Percentiles rank a stretch among this genome's conserved stretches.
These are phyloP conservation scores for Colossoma macropomum DNA, from an alignment of 2,113 vertebrate species.

Conservation along the genomic window DNA sequence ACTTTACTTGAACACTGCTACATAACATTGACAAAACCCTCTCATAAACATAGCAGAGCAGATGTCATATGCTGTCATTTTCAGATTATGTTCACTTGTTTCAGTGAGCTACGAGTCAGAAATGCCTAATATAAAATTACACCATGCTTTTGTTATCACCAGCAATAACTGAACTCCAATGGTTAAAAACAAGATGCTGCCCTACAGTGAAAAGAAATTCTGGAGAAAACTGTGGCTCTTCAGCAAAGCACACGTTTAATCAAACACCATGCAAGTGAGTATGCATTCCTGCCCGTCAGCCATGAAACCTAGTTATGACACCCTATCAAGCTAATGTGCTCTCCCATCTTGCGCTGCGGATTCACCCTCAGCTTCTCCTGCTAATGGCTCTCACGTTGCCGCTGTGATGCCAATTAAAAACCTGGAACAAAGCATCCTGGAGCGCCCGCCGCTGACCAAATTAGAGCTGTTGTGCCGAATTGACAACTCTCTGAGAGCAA, in stretches of 20 bases:
- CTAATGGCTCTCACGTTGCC: conserved; percentile 50
- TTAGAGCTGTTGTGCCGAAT: conserved; percentile 32
- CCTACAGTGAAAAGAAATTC: neutral
- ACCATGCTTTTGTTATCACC: too few relatives aligned
- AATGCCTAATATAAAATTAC: too few relatives aligned
- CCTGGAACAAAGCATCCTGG: conserved; percentile 41
- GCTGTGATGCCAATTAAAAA: conserved; percentile 52
- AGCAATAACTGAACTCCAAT: neutral
- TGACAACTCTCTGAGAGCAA: conserved; percentile 40
- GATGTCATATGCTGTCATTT: too few relatives aligned
- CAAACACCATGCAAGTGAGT: neutral
- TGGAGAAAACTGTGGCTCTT: neutral
- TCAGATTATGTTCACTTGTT: too few relatives aligned
- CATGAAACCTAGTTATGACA: conserved; percentile 9
- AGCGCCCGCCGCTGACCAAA: conserved; percentile 33
- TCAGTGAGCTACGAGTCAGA: too few relatives aligned
- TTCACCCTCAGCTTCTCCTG: conserved; percentile 32
- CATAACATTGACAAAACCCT: too few relatives aligned
- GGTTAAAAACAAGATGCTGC: neutral
- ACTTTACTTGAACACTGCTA: too few relatives aligned
- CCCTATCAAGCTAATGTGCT: conserved; percentile 16
- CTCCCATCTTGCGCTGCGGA: conserved; percentile 28
- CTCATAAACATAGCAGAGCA: too few relatives aligned
- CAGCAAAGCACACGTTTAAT: neutral
- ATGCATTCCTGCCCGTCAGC: conserved; percentile 6